phyloP scores from a whole-genome alignment of 2,797 vertebrate species.

The Okamejei kenojei region DNA sequence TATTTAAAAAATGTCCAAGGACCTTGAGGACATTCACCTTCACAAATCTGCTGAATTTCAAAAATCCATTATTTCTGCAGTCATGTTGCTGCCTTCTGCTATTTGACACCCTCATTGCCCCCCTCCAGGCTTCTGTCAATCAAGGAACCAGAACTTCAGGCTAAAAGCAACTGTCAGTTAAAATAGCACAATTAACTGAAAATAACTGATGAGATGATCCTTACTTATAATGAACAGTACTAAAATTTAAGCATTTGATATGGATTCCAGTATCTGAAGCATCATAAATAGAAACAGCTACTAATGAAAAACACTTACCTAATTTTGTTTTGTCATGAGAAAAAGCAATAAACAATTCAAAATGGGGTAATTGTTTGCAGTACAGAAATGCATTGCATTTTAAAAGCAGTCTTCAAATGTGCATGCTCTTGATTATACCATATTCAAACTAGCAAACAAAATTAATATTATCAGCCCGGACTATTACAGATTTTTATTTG shows the following conservation, averaged over 20 bases:
- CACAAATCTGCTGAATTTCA: background rate
- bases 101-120: background rate
- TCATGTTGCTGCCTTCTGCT: background rate
- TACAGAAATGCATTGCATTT: background rate
- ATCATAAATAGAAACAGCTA: background rate
- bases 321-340: background rate
- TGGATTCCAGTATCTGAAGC: background rate
- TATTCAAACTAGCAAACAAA: background rate
- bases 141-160: background rate
- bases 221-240: background rate
- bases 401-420: background rate
- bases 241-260: background rate
- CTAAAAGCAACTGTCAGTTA: background rate
- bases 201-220: background rate
- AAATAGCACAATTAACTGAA: background rate
- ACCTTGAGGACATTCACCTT: background rate
- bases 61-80: background rate
- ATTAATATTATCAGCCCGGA: background rate
- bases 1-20: background rate
- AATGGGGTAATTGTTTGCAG: background rate
- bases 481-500: background rate
- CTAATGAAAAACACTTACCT: background rate
- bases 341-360: background rate
- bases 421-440: background rate
- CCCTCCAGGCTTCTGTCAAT: background rate